phyloP scores from a whole-genome alignment of 1,140 invertebrate species.

The Stenopsyche tienmushanensis region DNA sequence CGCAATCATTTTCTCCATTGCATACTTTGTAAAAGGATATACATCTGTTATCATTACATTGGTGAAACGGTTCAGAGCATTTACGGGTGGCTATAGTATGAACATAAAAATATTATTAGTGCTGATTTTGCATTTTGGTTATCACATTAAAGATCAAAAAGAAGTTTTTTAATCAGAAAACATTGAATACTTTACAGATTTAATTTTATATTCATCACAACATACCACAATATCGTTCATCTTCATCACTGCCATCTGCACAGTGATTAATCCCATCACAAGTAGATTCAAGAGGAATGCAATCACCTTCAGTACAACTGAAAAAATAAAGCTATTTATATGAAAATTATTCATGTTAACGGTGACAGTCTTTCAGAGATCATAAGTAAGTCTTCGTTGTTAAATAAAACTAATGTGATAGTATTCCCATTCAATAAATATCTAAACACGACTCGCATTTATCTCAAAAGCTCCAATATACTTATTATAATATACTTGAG shows the following conservation, averaged over 20 bases:
- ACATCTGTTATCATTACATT: slow-evolving; percentile 66
- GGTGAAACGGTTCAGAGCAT: slow-evolving; percentile 57
- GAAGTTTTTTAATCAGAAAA: not conserved
- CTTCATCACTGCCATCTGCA: slow-evolving; percentile 75
- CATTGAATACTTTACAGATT: not conserved
- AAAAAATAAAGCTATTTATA: too few relatives aligned
- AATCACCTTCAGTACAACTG: slow-evolving; percentile 59
- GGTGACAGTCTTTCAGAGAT: too few relatives aligned
- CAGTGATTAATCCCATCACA: slow-evolving; percentile 78
- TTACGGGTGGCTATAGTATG: slow-evolving; percentile 53
- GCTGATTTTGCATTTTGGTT: too few relatives aligned
- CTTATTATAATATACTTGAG: too few relatives aligned
- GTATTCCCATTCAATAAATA: too few relatives aligned
- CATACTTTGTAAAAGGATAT: slow-evolving; percentile 65
- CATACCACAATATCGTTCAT: slow-evolving; percentile 60
- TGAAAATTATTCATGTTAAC: too few relatives aligned
- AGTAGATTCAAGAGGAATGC: slow-evolving; percentile 74
- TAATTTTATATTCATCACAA: slow-evolving; percentile 18
- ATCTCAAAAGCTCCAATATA: too few relatives aligned
- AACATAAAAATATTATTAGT: too few relatives aligned
- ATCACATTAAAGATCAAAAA: not conserved
- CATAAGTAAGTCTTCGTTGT: too few relatives aligned
- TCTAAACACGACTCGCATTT: too few relatives aligned
- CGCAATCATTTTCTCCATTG: slow-evolving; percentile 80
- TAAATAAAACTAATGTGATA: too few relatives aligned